These are phyloP conservation scores for Myopa testacea DNA, from an alignment of 2,888 invertebrate species.

Conservation along the genomic window DNA sequence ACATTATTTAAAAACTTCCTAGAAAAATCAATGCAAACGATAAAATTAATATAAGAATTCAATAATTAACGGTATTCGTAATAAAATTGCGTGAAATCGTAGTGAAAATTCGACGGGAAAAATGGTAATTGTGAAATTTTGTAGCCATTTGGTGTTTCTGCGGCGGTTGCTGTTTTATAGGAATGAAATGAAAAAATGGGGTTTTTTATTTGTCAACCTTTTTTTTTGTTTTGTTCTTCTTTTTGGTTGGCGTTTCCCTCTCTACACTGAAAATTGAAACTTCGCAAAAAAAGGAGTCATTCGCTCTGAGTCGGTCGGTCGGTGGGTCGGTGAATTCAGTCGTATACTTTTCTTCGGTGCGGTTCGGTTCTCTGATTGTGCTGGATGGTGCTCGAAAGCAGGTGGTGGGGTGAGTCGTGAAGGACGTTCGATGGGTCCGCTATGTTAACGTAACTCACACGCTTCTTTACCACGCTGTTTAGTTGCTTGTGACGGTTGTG, in stretches of 20 bases:
- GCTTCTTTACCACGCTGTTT: conserved; percentile 10
- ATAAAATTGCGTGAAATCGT: conserved; percentile 44
- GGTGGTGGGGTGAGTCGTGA: conserved; percentile 11
- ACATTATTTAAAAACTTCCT: conserved; percentile 46
- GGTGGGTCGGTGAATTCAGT: background rate
- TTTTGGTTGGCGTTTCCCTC: background rate
- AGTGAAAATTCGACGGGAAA: conserved; percentile 45
- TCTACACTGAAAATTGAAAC: conserved; percentile 26
- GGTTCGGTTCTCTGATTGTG: conserved; percentile 9
- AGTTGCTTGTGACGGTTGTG: conserved; percentile 1
- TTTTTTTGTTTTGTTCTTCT: conserved; percentile 28
- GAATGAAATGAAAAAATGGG: conserved; percentile 40
- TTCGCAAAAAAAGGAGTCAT: conserved; percentile 26
- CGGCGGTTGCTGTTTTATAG: conserved; percentile 22
- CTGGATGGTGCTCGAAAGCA: background rate
- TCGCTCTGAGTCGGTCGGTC: background rate
- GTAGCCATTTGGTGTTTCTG: conserved; percentile 55
- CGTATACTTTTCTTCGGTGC: conserved; percentile 19
- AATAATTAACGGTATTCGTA: conserved; percentile 49
- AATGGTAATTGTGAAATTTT: conserved; percentile 59
- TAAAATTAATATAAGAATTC: conserved; percentile 48
- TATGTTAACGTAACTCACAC: conserved; percentile 25
- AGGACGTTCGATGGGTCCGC: conserved; percentile 30
- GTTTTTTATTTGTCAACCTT: conserved; percentile 9
- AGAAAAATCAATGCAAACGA: conserved; percentile 55